A percentile compares a stretch with the other conserved stretches of the same genome.
phyloP scores from a whole-genome alignment of 2,113 vertebrate species.

The Corythaeola cristata region DNA sequence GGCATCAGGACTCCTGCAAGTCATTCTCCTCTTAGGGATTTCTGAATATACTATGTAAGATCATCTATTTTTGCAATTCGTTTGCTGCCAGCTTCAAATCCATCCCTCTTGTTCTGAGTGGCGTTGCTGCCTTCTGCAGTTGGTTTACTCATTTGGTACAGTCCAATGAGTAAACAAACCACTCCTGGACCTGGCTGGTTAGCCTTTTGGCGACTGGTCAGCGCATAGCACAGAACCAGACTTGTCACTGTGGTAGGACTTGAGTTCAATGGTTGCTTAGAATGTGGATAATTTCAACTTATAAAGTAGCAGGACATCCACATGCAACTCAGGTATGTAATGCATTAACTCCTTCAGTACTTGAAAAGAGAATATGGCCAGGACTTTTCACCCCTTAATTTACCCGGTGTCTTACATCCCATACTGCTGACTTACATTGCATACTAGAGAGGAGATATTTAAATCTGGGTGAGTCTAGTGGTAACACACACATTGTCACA shows the following conservation, averaged over 20 bases:
- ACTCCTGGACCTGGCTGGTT: not conserved
- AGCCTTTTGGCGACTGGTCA: accelerated
- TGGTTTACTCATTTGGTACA: not conserved
- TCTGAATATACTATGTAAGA: not conserved
- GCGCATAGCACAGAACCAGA: not conserved
- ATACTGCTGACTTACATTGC: too few relatives aligned
- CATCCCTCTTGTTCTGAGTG: not conserved
- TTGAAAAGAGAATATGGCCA: not conserved
- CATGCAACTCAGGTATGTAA: accelerated
- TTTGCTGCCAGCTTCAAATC: not conserved
- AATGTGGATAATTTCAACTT: not conserved
- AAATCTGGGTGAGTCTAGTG: not conserved
- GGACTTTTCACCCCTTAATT: not conserved
- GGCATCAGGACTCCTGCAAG: not conserved
- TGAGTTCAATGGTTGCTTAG: not conserved
- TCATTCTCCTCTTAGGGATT: not conserved
- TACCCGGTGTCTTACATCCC: not conserved
- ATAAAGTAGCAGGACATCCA: not conserved
- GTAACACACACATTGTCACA: not conserved
- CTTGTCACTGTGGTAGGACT: not conserved
- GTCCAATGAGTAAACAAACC: not conserved
- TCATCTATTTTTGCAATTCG: not conserved
- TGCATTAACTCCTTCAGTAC: not conserved
- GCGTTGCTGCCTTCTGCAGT: not conserved
- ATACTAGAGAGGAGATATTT: not conserved